Percentiles rank a stretch among this genome's conserved stretches.
These are phyloP conservation scores for Lepidocyrtoides sp. DNA, from an alignment of 2,888 invertebrate genomes.

Conservation along the genomic window DNA sequence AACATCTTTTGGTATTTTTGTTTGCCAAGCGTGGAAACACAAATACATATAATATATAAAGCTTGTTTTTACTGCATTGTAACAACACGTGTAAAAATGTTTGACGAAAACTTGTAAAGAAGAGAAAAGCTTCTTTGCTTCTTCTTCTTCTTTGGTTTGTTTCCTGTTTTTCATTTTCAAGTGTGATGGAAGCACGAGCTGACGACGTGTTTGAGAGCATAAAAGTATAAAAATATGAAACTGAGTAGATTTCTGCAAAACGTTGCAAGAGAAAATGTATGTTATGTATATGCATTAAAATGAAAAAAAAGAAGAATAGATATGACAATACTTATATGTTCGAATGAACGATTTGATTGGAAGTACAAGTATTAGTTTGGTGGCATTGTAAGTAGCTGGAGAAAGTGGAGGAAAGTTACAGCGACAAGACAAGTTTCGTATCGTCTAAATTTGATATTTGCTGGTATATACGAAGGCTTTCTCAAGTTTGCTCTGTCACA, in stretches of 20 bases:
- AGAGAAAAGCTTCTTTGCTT: not conserved
- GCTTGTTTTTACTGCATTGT: not conserved
- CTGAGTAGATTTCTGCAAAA: no score
- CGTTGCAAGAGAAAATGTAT: no score
- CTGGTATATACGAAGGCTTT: no score
- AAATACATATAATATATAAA: no score
- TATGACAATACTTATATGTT: not conserved
- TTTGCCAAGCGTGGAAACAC: not conserved
- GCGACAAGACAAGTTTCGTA: no score
- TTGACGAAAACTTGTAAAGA: not conserved
- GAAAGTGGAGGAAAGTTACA: not conserved
- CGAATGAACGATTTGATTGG: not conserved
- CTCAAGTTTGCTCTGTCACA: conserved; percentile 11
- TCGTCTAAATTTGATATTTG: no score
- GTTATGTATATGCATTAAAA: not conserved
- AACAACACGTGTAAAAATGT: not conserved
- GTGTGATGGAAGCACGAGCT: not conserved
- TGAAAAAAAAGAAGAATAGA: not conserved
- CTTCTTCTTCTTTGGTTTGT: not conserved
- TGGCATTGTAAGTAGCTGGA: not conserved
- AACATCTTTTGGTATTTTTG: not conserved
- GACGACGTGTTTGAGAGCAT: not conserved
- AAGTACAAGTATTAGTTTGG: not conserved
- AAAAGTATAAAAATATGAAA: not conserved
- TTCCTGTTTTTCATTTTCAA: not conserved